Evolutionary conservation across 2,113 vertebrate genomes (phyloP).

Genomic region (Balaeniceps rex): DNA sequence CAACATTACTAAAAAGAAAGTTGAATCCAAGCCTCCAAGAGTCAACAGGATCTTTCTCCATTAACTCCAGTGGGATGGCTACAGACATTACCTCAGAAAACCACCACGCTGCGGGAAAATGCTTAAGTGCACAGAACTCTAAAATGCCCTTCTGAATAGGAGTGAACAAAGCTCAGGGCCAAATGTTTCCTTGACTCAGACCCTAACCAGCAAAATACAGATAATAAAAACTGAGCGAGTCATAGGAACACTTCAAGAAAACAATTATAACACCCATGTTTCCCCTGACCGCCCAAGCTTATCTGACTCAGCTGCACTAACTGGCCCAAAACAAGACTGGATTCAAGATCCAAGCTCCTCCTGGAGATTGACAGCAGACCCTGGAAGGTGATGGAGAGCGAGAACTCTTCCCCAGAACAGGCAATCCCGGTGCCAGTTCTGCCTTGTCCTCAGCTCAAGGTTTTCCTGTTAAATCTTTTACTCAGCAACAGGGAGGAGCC

Average conservation of each 20-base stretch:
- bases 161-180: not conserved
- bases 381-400: not conserved
- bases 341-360: not conserved
- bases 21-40: not conserved
- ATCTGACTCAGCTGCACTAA: not conserved
- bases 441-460: not conserved
- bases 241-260: not conserved
- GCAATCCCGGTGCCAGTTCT: not conserved
- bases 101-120: not conserved
- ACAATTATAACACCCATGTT: not conserved
- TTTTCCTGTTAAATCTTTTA: not conserved
- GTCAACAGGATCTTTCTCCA: not conserved
- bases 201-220: not conserved
- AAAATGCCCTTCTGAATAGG: not conserved
- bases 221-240: not conserved
- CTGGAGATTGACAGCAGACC: not conserved
- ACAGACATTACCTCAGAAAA: constrained; percentile 2
- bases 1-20: not conserved
- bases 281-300: not conserved
- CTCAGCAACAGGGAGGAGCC: not conserved
- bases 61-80: not conserved
- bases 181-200: not conserved
- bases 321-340: not conserved
- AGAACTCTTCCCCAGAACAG: not conserved
- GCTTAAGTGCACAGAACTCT: not conserved